Evolutionary conservation across 1,140 invertebrate species (phyloP).

Genomic region (Lasioglossum albipes): DNA sequence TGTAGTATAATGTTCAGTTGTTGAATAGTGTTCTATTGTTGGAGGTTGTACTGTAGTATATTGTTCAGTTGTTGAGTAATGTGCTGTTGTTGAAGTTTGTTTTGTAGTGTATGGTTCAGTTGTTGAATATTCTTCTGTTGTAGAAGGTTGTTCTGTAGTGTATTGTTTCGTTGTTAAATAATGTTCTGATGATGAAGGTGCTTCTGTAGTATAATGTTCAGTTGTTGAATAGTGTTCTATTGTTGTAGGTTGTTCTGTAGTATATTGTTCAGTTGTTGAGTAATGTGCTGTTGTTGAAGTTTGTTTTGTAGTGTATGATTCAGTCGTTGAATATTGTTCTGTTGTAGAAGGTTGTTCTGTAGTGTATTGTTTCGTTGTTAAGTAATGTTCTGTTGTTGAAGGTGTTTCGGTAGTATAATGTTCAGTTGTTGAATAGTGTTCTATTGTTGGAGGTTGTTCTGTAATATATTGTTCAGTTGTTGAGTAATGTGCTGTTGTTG

Average conservation of each 20-base stretch:
- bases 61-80: constrained; percentile 4
- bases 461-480: neutral
- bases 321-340: constrained; percentile 11
- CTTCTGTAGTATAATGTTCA: constrained; percentile 5
- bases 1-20: constrained; percentile 13
- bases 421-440: constrained; percentile 8
- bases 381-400: neutral
- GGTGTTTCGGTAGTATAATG: constrained; percentile 6
- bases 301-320: constrained; percentile 4
- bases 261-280: neutral
- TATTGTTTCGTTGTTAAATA: neutral
- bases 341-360: neutral
- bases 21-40: neutral
- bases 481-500: neutral
- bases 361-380: neutral
- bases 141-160: neutral
- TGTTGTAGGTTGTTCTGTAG: neutral
- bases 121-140: neutral
- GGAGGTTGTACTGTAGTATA: neutral
- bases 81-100: neutral
- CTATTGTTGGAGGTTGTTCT: neutral
- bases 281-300: neutral
- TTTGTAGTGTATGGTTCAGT: constrained; percentile 12
- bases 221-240: constrained; percentile 15
- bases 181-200: neutral